These are phyloP conservation scores for Phyllotreta striolata DNA, from an alignment of 2,888 invertebrate species.

Conservation along the genomic window DNA sequence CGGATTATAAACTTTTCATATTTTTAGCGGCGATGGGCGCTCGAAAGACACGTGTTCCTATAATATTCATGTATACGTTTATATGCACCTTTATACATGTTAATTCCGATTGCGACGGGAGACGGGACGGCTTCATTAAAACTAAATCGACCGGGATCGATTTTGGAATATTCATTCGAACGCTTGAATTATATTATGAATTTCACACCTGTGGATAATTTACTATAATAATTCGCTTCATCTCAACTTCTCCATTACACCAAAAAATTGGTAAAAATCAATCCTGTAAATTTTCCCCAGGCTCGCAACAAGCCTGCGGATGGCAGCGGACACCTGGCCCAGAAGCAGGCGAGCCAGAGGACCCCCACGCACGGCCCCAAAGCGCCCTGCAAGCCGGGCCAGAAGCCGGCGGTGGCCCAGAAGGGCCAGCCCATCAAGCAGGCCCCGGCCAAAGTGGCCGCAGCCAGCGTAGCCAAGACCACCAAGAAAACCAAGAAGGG, in stretches of 20 bases:
- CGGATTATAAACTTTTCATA: neutral
- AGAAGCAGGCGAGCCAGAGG: constrained; percentile 75
- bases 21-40: neutral
- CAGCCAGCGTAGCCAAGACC: constrained; percentile 66
- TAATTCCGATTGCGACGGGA: too few species aligned
- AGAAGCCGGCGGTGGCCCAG: constrained; percentile 75
- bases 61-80: too few species aligned
- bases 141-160: too few species aligned
- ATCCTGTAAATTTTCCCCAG: too few species aligned
- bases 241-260: too few species aligned
- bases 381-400: constrained; percentile 67
- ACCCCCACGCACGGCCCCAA: constrained; percentile 68
- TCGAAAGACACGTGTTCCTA: neutral
- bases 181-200: too few species aligned
- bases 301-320: constrained; percentile 85
- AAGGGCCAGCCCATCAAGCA: constrained; percentile 77
- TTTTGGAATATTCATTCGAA: too few species aligned
- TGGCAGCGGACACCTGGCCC: constrained; percentile 74
- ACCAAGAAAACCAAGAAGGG: constrained; percentile 79
- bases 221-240: too few species aligned
- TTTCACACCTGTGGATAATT: too few species aligned
- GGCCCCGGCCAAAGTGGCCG: constrained; percentile 68
- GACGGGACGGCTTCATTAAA: too few species aligned
- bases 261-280: too few species aligned
- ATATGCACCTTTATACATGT: too few species aligned